phyloP scores from a whole-genome alignment of 2,888 invertebrate species.

The Xylophagus ater region DNA sequence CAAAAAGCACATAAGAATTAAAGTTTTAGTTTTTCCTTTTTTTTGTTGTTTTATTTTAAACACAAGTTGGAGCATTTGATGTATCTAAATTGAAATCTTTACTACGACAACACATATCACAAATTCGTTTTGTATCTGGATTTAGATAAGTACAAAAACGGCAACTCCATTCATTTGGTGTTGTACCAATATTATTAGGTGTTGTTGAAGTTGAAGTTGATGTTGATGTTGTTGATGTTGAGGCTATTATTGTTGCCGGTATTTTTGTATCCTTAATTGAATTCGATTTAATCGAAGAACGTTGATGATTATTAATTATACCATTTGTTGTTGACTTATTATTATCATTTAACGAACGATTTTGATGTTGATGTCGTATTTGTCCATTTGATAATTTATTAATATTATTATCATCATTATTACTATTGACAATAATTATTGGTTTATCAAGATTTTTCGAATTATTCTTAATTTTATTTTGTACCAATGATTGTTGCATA shows the following conservation, averaged over 20 bases:
- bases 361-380: not conserved
- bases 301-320: not conserved
- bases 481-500: constrained; percentile 1
- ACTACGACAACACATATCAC: constrained; percentile 57
- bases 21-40: not conserved
- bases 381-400: not conserved
- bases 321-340: not conserved
- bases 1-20: no score
- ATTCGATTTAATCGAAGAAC: no score
- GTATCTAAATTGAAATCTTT: constrained; percentile 37
- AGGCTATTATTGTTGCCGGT: constrained; percentile 13
- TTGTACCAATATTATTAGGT: constrained; percentile 24
- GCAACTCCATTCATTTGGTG: constrained; percentile 50
- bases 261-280: no score
- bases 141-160: constrained; percentile 57
- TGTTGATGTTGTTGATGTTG: constrained; percentile 15
- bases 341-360: not conserved
- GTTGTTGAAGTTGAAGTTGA: constrained; percentile 10
- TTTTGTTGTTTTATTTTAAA: constrained; percentile 22
- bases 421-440: not conserved
- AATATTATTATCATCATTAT: not conserved
- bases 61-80: constrained; percentile 34
- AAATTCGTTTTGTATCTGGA: constrained; percentile 44
- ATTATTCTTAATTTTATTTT: constrained; percentile 7
- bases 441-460: not conserved